Conservation (phyloP, 2,797 vertebrate genomes). For the Vultur gryphus region DNA sequence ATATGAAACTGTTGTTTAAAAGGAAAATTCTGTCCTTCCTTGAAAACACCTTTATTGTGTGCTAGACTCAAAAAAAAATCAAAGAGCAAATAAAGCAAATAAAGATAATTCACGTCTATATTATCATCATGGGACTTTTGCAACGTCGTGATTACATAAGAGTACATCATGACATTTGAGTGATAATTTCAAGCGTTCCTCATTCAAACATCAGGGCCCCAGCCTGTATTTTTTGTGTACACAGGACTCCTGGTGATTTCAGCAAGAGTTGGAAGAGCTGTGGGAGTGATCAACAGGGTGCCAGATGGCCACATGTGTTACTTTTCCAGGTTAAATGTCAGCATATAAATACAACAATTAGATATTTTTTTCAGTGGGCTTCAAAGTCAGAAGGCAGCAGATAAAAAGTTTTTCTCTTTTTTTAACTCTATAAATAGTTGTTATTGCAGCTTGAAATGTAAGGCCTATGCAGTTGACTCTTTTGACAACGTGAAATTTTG, state of each 20-base stretch:
- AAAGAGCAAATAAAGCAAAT: not conserved
- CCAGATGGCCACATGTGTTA: not conserved
- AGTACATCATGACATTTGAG: not conserved
- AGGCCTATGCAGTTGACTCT: not conserved
- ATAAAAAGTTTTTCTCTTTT: not conserved
- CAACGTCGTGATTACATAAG: not conserved
- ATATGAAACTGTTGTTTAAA: not conserved
- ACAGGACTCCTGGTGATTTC: not conserved
- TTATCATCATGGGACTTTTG: not conserved
- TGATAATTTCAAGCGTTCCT: not conserved
- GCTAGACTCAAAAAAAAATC: not conserved
- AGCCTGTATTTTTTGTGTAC: not conserved
- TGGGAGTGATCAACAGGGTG: not conserved
- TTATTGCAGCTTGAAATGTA: not conserved
- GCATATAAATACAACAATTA: not conserved
- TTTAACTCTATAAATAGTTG: not conserved
- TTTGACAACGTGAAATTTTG: not conserved
- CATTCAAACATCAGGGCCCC: not conserved
- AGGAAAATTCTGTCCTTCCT: not conserved
- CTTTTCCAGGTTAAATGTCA: conserved; percentile 40
- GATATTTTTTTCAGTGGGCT: not conserved
- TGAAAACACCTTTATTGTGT: not conserved
- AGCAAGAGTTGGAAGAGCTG: not conserved
- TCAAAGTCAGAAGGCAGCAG: not conserved
- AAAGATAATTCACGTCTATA: not conserved